Evolutionary conservation across 2,888 invertebrate genomes (phyloP).

Genomic region (Conomelus anceps): DNA sequence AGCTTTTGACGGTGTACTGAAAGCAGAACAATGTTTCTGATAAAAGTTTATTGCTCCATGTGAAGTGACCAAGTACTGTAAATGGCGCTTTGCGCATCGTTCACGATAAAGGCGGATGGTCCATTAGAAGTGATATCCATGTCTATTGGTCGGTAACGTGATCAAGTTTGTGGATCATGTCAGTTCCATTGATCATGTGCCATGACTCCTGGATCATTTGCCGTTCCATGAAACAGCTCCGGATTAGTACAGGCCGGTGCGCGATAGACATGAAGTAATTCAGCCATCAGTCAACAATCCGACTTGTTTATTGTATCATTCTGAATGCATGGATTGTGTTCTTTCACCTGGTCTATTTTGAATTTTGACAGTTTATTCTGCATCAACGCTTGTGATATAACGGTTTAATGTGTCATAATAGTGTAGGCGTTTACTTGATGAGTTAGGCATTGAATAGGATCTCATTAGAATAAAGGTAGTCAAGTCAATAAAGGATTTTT

Average conservation of each 20-base stretch:
- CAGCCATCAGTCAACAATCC: background rate
- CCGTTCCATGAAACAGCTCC: background rate
- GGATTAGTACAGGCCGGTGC: background rate
- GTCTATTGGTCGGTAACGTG: background rate
- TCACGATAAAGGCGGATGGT: background rate
- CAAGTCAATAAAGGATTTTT: background rate
- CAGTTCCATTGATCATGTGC: background rate
- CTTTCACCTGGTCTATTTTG: background rate
- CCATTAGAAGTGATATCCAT: background rate
- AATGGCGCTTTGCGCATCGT: background rate
- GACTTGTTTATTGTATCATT: background rate
- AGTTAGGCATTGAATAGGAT: background rate
- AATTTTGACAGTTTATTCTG: background rate
- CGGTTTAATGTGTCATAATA: background rate
- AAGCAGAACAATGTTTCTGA: background rate
- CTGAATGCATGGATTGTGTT: background rate
- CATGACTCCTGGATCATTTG: background rate
- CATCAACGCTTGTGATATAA: background rate
- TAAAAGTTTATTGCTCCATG: background rate
- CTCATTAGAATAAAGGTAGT: background rate
- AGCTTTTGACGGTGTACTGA: background rate
- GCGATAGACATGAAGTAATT: background rate
- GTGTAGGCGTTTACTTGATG: background rate
- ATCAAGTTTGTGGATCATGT: background rate
- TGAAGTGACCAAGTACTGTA: background rate